Percentiles rank a stretch among this genome's conserved stretches.
Conservation (phyloP, 2,113 vertebrate species). For the Gallinago paraguaiae region DNA sequence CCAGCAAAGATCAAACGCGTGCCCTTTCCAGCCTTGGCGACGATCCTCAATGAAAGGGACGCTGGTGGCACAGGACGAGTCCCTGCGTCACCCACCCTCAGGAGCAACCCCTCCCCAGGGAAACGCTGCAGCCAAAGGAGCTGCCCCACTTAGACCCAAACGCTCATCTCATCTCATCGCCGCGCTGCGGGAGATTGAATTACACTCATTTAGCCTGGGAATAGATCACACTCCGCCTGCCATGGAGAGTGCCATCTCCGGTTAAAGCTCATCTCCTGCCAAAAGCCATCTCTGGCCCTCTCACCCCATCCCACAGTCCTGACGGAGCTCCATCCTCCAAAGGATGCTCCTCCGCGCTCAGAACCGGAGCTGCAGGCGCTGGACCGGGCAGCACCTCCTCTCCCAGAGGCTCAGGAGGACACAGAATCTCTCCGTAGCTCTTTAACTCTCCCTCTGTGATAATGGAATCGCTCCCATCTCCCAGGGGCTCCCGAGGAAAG, state of each 20-base stretch:
- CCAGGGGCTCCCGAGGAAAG: neutral
- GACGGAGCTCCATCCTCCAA: neutral
- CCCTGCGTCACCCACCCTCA: neutral
- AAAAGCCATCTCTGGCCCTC: neutral
- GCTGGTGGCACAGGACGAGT: neutral
- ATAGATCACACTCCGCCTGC: neutral
- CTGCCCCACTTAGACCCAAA: neutral
- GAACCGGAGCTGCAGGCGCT: neutral
- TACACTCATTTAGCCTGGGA: neutral
- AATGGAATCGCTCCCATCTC: neutral
- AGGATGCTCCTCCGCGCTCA: neutral
- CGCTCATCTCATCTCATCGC: neutral
- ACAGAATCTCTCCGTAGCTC: neutral
- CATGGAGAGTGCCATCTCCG: neutral
- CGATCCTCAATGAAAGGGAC: neutral
- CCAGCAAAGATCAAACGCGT: neutral
- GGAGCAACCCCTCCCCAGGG: neutral
- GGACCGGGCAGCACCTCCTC: neutral
- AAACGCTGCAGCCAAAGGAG: neutral
- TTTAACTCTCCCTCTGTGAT: neutral
- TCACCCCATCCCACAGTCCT: neutral
- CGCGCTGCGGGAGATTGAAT: neutral
- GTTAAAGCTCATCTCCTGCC: neutral
- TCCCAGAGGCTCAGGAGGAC: neutral
- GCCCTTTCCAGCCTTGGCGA: neutral